Evolutionary conservation across 2,113 vertebrate genomes (phyloP), one percentile per base, ranked within the genome.

Genomic region (Gallinago jamesoni): DNA sequence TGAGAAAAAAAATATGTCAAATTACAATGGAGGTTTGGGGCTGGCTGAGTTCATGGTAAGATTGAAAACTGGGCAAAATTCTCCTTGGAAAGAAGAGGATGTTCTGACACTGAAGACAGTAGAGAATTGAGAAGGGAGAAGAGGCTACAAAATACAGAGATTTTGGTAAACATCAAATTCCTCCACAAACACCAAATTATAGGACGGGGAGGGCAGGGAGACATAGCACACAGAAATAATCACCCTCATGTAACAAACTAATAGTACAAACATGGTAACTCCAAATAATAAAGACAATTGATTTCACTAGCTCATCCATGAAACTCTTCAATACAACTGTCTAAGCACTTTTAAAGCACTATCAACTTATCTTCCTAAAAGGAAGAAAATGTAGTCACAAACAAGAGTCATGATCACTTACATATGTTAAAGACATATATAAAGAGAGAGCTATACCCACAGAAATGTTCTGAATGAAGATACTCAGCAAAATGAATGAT

Each of bases 201-300:
- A 16, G 4, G 30, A 10, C 2, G 7, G 5, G 5, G 41, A 7
- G 5, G 3, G 8, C 8, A 4, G 15, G 18, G 2, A 14, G 9
- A 7, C 5, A 31, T 15, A 20, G 13, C 16, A 35, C 2, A 3
- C 2, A 0, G 24, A 31, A 72, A 11, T 33, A 77, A 59, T 12
- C 1, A 1, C 30, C 16, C 33, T 72, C 21, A 37, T 3, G 21
- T 50, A 41, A 47, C 35, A 59, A 3, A 12, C 8, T 45, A 22
- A 17, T 10, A 37, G 33, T 20, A 69, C 33, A 80, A 69, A 47
- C 9, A 23, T 2, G 2, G 7, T 21, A 84, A 33, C 9, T 60
- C 45, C 45, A 76, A 80, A 3, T 35, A 57, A 12, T 9, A 27
- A 77, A 64, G 30, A 53, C 3, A 27, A 43, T 52, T 7, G 4